phyloP scores from a whole-genome alignment of 1,140 invertebrate species.

The Euborellia annulipes region DNA sequence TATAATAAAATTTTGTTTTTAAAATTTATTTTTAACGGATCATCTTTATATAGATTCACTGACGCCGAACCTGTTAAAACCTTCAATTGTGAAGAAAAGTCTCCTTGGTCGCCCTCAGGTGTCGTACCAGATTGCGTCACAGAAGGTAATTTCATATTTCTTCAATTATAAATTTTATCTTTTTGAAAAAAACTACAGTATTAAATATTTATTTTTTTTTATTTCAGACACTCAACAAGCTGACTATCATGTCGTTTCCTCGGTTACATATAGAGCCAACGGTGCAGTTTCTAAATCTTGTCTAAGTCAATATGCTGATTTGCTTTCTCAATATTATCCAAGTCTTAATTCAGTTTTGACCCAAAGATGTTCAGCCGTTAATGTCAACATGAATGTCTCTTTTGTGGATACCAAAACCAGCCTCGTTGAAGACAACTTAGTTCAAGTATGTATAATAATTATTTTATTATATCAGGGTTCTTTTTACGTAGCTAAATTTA shows the following conservation, averaged over 20 bases:
- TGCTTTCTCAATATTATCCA: conserved; percentile 64
- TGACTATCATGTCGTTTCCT: conserved; percentile 77
- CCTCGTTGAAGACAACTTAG: conserved; percentile 67
- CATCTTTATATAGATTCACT: conserved; percentile 48
- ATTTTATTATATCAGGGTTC: too few relatives aligned
- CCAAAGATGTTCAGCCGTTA: conserved; percentile 82
- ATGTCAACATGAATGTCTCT: conserved; percentile 86
- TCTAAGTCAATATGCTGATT: conserved; percentile 68
- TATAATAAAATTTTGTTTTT: neutral
- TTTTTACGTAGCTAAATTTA: too few relatives aligned
- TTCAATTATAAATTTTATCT: too few relatives aligned
- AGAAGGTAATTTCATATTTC: conserved; percentile 56
- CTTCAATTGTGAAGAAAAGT: conserved; percentile 63
- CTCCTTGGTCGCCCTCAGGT: conserved; percentile 63
- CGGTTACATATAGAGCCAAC: conserved; percentile 77
- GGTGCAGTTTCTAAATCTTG: conserved; percentile 72
- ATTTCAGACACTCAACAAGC: conserved; percentile 74
- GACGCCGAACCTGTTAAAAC: conserved; percentile 75
- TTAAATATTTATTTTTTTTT: conserved; percentile 11
- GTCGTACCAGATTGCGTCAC: conserved; percentile 89
- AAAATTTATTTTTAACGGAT: neutral
- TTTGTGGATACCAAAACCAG: conserved; percentile 65
- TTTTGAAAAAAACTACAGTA: neutral
- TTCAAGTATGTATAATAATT: conserved; percentile 34
- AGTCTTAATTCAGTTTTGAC: conserved; percentile 69